Percentiles rank a stretch among this genome's conserved stretches.
phyloP scores from a whole-genome alignment of 2,113 vertebrate species.

The Phrynocephalus versicolor region DNA sequence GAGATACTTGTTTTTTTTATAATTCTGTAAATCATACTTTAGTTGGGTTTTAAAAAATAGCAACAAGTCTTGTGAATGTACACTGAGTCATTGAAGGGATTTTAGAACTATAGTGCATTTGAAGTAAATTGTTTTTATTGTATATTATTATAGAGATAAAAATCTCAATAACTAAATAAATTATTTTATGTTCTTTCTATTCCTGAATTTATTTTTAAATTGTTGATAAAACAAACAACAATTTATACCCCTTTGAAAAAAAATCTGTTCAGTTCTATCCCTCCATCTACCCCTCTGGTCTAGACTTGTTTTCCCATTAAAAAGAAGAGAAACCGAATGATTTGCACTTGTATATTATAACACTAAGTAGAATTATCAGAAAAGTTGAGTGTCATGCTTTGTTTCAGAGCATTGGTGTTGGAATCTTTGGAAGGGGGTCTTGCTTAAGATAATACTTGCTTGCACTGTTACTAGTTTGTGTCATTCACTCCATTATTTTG shows the following conservation, averaged over 20 bases:
- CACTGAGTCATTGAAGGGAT: background rate
- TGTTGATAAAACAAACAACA: background rate
- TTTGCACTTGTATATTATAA: background rate
- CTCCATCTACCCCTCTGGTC: background rate
- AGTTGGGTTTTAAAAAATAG: background rate
- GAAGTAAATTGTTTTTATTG: background rate
- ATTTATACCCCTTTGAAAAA: background rate
- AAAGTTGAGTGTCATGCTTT: background rate
- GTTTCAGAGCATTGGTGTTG: background rate
- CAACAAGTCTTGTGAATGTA: background rate
- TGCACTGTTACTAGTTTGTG: background rate
- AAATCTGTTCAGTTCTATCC: background rate
- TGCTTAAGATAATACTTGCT: background rate
- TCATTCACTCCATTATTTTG: background rate
- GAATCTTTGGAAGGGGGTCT: background rate
- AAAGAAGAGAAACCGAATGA: background rate
- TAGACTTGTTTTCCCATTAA: background rate
- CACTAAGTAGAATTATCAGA: background rate
- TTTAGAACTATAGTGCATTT: background rate
- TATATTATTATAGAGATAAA: background rate
- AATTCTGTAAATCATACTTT: background rate
- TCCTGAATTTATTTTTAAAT: background rate
- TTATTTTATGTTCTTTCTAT: background rate
- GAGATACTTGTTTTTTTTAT: background rate
- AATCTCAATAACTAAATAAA: background rate